These are phyloP conservation scores for Gambusia affinis DNA, from an alignment of 2,113 vertebrate species.

Conservation along the genomic window DNA sequence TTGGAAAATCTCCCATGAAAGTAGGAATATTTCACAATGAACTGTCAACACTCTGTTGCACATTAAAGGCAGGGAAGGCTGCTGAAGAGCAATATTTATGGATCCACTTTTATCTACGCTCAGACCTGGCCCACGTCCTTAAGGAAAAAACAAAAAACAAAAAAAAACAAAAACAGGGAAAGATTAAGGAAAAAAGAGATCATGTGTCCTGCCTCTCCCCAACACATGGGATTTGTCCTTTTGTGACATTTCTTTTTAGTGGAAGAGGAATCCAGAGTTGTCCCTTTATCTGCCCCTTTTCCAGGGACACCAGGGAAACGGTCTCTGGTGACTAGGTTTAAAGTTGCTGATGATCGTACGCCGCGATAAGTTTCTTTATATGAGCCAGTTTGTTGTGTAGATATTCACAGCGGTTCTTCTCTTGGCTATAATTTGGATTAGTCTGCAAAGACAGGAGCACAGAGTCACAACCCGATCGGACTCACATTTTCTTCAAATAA, in stretches of 20 bases:
- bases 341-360: conserved; percentile 94
- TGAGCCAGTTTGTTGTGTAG: conserved; percentile 98
- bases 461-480: conserved; percentile 18
- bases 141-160: too few relatives aligned
- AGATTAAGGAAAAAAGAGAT: conserved; percentile 25
- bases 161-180: neutral
- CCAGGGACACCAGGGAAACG: conserved; percentile 64
- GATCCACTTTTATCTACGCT: conserved; percentile 59
- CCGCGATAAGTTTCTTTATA: conserved; percentile 96
- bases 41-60: conserved; percentile 53
- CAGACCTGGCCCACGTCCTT: conserved; percentile 42
- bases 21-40: conserved; percentile 35
- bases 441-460: conserved; percentile 80
- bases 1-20: conserved; percentile 52
- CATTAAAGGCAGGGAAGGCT: conserved; percentile 48
- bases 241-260: conserved; percentile 64
- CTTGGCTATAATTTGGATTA: conserved; percentile 95
- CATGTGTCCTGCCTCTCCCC: conserved; percentile 59
- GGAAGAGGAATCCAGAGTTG: conserved; percentile 73
- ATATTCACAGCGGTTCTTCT: conserved; percentile 98
- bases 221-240: conserved; percentile 53
- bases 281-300: conserved; percentile 61
- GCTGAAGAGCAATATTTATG: conserved; percentile 45
- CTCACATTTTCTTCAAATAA: neutral
- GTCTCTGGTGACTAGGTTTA: conserved; percentile 75